Conservation (phyloP, 2,797 vertebrate species). For the Myotis daubentonii region DNA sequence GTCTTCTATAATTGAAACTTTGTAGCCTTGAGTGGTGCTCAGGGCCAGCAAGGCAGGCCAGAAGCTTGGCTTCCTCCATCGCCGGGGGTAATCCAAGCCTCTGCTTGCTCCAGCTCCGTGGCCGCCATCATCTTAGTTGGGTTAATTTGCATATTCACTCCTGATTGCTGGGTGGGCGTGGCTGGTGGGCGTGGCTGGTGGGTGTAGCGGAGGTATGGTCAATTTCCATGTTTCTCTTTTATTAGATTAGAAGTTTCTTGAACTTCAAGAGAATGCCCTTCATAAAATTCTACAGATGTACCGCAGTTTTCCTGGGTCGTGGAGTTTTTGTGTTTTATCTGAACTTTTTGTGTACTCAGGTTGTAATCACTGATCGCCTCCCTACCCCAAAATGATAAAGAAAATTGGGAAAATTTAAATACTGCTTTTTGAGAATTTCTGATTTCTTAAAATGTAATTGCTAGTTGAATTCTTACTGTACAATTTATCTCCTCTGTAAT, state of each 20-base stretch:
- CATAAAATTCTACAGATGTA: not conserved
- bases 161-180: too few relatives aligned
- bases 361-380: not conserved
- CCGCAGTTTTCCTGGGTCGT: not conserved
- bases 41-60: too few relatives aligned
- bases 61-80: too few relatives aligned
- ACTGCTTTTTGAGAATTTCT: conserved; percentile 49
- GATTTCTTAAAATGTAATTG: conserved; percentile 47
- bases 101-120: too few relatives aligned
- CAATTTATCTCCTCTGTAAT: conserved; percentile 54
- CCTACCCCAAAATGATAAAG: conserved; percentile 12
- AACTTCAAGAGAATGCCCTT: not conserved
- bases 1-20: too few relatives aligned
- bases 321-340: conserved; percentile 1
- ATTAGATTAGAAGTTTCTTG: not conserved
- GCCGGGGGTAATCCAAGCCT: too few relatives aligned
- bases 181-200: too few relatives aligned
- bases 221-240: too few relatives aligned
- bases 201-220: too few relatives aligned
- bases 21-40: too few relatives aligned
- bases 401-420: conserved; percentile 21
- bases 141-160: too few relatives aligned
- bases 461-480: conserved; percentile 50
- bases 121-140: too few relatives aligned
- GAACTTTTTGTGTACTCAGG: conserved; percentile 3